Percentiles rank a stretch among this genome's conserved stretches.
phyloP scores from a whole-genome alignment of 30 jellyfish, hydroid and myxozoan genomes.

The Aurelia sp. region DNA sequence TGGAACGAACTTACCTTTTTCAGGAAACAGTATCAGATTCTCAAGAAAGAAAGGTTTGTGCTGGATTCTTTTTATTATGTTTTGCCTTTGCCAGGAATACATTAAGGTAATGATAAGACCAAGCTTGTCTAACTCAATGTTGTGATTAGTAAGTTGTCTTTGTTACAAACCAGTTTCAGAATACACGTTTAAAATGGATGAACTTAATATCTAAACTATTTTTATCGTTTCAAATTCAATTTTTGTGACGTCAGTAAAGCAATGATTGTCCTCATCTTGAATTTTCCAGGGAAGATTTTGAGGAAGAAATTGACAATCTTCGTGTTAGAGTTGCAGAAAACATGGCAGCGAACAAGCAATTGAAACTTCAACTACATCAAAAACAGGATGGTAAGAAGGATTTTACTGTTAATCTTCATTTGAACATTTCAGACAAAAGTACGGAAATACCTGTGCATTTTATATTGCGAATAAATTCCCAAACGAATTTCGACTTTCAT shows the following conservation, averaged over 20 bases:
- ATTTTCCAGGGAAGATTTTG: constrained; percentile 61
- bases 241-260: not conserved
- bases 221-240: not conserved
- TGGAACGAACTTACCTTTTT: constrained; percentile 93
- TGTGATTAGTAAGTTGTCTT: no score
- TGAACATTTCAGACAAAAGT: no score
- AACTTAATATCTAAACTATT: not conserved
- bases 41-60: constrained; percentile 76
- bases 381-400: constrained; percentile 19
- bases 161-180: no score
- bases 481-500: no score
- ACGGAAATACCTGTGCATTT: no score
- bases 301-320: constrained; percentile 83
- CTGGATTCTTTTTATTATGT: no score
- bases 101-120: no score
- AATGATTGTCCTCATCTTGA: not conserved
- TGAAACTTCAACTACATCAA: constrained; percentile 54
- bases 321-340: constrained; percentile 67
- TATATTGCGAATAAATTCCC: no score
- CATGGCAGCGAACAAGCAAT: constrained; percentile 44
- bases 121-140: no score
- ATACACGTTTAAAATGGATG: no score
- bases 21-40: constrained; percentile 56
- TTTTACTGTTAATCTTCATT: no score
- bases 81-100: no score